These are phyloP conservation scores for Diacarnus erythraeanus DNA, from an alignment of 37 sponge, comb jelly and placozoan species.

Conservation along the genomic window DNA sequence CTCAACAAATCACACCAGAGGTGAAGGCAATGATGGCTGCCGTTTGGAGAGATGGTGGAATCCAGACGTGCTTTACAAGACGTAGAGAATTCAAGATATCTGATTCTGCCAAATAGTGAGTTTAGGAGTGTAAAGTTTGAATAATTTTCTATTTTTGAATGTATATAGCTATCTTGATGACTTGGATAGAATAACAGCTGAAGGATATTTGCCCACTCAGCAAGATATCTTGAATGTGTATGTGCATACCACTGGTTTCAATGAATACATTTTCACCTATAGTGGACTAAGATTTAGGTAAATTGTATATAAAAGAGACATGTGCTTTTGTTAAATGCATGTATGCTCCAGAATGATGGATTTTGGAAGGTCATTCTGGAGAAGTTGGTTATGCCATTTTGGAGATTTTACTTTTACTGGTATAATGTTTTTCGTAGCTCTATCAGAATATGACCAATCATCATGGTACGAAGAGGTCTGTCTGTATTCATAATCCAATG, in stretches of 20 bases:
- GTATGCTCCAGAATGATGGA: slow-evolving; percentile 98
- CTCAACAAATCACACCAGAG: neutral
- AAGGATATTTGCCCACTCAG: slow-evolving; percentile 72
- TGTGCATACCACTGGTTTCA: slow-evolving; percentile 92
- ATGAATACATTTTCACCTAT: slow-evolving; percentile 89
- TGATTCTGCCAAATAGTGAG: slow-evolving; percentile 96
- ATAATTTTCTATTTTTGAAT: too few species aligned
- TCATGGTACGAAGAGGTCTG: slow-evolving; percentile 48
- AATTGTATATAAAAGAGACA: too few species aligned
- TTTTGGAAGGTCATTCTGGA: slow-evolving; percentile 95
- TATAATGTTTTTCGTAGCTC: slow-evolving; percentile 90
- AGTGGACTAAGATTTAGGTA: slow-evolving; percentile 72
- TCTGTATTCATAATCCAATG: too few species aligned
- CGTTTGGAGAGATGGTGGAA: slow-evolving; percentile 77
- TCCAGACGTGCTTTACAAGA: slow-evolving; percentile 80
- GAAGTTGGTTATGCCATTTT: slow-evolving; percentile 98
- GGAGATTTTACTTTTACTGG: slow-evolving; percentile 93
- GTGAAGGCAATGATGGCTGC: slow-evolving; percentile 27
- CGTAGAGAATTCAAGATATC: slow-evolving; percentile 93
- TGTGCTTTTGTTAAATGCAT: too few species aligned
- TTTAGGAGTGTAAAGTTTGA: neutral
- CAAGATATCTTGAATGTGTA: slow-evolving; percentile 91
- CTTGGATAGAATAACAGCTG: slow-evolving; percentile 67
- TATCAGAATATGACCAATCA: slow-evolving; percentile 91
- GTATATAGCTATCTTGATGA: slow-evolving; percentile 83